Evolutionary conservation across 2,797 vertebrate genomes (phyloP), one percentile per base, ranked within the genome.

Genomic region (Diglossa cyanea): DNA sequence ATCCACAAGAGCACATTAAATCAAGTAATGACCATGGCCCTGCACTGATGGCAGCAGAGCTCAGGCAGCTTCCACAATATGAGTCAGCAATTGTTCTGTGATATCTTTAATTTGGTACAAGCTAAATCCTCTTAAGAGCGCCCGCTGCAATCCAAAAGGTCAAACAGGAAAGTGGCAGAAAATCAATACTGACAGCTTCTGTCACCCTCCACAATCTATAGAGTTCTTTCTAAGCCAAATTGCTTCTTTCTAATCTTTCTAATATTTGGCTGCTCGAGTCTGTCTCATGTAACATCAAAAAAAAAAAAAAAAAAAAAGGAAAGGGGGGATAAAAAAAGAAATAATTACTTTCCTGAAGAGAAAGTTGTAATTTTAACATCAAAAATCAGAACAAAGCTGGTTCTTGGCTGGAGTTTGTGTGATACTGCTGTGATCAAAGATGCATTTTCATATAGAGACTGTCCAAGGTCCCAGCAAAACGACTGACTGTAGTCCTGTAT

Each of bases 41-140:
- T 50, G 53, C 0, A 0, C 40, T 47, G 77, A 84, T 57, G 79
- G 75, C 57, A 51, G 85, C 76, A 76, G 66, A 90, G 48, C 74
- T 94, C 74, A 45, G 85, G 54, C 63, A 84, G 50, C 71, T 92
- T 40, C 81, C 30, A 33, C 71, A 68, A 58, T 95, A 31, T 60
- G 63, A 94, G 47, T 95, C 96, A 95, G 95, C 61, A 96, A 86
- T 75, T 95, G 72, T 53, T 87, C 91, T 88, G 72, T 65, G 79
- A 85, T 93, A 93, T 93, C 95, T 95, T 96, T 96, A 96, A 90
- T 85, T 95, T 94, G 55, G 83, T 96, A 97, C 92, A 94, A 88
- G 76, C 74, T 57, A 94, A 94, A 95, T 90, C 88, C 72, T 91
- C 79, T 92, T 79, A 94, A 33, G 48, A 90, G 93, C 2, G 9